phyloP scores from a whole-genome alignment of 2,888 invertebrate species.

The Nomada fucata region DNA sequence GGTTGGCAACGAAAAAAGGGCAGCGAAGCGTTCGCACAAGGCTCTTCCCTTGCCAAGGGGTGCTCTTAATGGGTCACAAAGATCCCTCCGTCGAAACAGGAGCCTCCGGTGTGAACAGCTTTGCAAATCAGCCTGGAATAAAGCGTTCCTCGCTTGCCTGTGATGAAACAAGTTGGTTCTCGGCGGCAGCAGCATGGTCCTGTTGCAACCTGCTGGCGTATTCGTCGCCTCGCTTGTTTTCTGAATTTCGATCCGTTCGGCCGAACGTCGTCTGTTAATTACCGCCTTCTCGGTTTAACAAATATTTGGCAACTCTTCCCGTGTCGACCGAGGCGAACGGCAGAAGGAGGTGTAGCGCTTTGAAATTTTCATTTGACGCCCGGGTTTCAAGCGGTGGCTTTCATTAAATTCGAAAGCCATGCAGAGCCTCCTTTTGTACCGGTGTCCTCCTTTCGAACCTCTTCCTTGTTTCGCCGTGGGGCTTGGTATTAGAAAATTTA shows the following conservation, averaged over 20 bases:
- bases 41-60: slow-evolving; percentile 40
- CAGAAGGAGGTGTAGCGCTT: slow-evolving; percentile 13
- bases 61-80: slow-evolving; percentile 66
- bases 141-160: slow-evolving; percentile 52
- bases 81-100: slow-evolving; percentile 58
- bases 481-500: background rate
- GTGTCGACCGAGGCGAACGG: slow-evolving; percentile 3
- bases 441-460: background rate
- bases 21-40: slow-evolving; percentile 62
- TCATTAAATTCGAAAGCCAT: slow-evolving; percentile 14
- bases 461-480: background rate
- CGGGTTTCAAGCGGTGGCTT: background rate
- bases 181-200: background rate
- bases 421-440: background rate
- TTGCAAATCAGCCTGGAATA: slow-evolving; percentile 64
- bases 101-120: slow-evolving; percentile 60
- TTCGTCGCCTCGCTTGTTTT: slow-evolving; percentile 21
- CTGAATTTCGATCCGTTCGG: slow-evolving; percentile 39
- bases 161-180: slow-evolving; percentile 7
- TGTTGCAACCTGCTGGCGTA: slow-evolving; percentile 13
- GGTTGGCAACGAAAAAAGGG: slow-evolving; percentile 20
- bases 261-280: slow-evolving; percentile 29
- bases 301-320: slow-evolving; percentile 40
- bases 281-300: slow-evolving; percentile 25
- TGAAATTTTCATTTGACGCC: slow-evolving; percentile 40